Conservation (phyloP, 1,140 invertebrate species). For the Ylistrum balloti region DNA sequence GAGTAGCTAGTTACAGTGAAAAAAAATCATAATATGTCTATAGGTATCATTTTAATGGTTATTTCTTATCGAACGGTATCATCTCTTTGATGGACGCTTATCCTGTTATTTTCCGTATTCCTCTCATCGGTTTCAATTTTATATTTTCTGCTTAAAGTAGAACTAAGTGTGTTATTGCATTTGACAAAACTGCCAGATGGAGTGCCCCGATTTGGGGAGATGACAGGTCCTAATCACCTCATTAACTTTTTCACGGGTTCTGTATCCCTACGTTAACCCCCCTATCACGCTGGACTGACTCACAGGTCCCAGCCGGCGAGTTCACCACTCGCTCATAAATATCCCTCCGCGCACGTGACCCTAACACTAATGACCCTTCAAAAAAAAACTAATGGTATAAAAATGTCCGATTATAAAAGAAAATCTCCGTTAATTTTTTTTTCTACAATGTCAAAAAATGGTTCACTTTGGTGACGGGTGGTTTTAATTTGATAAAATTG, state of each 20-base stretch:
- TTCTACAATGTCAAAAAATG: neutral
- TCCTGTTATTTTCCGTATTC: too few species aligned
- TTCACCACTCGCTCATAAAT: neutral
- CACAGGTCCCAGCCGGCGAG: neutral
- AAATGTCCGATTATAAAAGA: neutral
- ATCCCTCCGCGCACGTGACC: constrained; percentile 19
- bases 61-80: too few species aligned
- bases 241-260: neutral
- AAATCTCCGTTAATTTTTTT: neutral
- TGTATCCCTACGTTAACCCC: constrained; percentile 7
- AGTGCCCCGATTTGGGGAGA: neutral
- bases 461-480: constrained; percentile 6
- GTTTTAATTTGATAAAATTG: neutral
- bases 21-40: too few species aligned
- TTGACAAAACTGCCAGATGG: neutral
- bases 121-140: too few species aligned
- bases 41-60: too few species aligned
- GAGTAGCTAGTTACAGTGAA: too few species aligned
- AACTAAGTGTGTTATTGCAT: neutral
- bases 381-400: constrained; percentile 14
- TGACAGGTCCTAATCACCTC: constrained; percentile 1
- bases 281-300: neutral
- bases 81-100: too few species aligned
- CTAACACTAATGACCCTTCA: neutral
- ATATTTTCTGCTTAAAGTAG: too few species aligned